Evolutionary conservation across 2,113 vertebrate species (phyloP), one percentile per base, ranked within the genome.

Genomic region (Chinchilla lanigera): DNA sequence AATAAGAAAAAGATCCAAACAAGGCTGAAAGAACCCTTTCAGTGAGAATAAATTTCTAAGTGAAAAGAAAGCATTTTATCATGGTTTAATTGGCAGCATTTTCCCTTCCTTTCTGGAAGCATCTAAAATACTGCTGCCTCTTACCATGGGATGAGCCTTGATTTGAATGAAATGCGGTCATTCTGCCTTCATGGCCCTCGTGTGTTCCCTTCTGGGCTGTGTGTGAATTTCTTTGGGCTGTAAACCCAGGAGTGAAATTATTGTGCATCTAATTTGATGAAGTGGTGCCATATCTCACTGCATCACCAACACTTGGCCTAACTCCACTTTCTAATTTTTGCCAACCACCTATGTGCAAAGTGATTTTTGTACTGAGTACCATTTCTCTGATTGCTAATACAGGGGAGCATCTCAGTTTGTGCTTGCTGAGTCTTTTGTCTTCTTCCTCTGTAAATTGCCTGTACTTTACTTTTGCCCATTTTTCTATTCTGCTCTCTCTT

Each of bases 181-280:
- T 6, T 22, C 44, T 17, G 6, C 1, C 1, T 38, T 3, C 3
- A 26, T 1, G 1, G 1, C 12, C 58, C 20, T 71, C 35, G 1
- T 0, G 7, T 17, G 14, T 33, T 28, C 19, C 17, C 35, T 26
- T 1, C 22, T 8, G 20, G 28, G 47, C 24, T 30, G 44, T 7
- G 33, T 38, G 80, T 10, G 56, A 20, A 1, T 65, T 44, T 26
- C 60, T 60, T 47, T 3, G 60, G 88, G 33, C 69, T 60, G 7
- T 17, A 38, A 56, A 24, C 16, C 69, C 24, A 13, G 10, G 7
- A n/a, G 41, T 16, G 33, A 38, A 60, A 0, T 38, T 50, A 17
- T 58, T 50, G 1, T 63, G n/a, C 12, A 0, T 26, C 38, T 80
- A 17, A 77, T 30, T n/a, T 63, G 88, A 67, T 17, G 5, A 33